Conservation (phyloP, 53 echinoderm and acorn worm genomes). For the Astropecten irregularis region DNA sequence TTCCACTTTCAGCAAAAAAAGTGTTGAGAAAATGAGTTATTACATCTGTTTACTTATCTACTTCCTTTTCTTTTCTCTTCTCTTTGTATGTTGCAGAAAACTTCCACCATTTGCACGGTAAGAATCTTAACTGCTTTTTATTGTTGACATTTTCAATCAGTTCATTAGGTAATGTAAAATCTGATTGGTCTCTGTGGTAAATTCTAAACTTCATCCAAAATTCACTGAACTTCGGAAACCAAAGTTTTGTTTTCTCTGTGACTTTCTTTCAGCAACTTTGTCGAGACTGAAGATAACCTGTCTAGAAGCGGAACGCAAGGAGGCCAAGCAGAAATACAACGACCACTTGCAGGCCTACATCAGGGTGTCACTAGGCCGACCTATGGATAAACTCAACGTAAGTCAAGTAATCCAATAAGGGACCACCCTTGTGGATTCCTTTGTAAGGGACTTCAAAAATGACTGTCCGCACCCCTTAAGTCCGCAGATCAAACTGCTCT, state of each 20-base stretch:
- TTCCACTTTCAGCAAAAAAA: no score
- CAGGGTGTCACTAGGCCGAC: conserved; percentile 84
- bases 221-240: no score
- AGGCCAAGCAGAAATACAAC: conserved; percentile 95
- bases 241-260: background rate
- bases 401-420: no score
- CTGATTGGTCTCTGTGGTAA: no score
- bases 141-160: background rate
- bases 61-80: conserved; percentile 8
- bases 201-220: no score
- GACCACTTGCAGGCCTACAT: conserved; percentile 91
- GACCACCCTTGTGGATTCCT: no score
- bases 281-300: conserved; percentile 86
- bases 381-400: conserved; percentile 99
- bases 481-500: no score
- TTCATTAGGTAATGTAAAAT: no score
- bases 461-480: no score
- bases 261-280: conserved; percentile 64
- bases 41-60: no score
- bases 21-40: no score
- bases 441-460: no score
- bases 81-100: conserved; percentile 88
- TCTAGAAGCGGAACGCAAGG: conserved; percentile 84
- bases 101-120: conserved; percentile 94
- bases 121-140: conserved; percentile 56